Conservation (phyloP, 2,113 vertebrate genomes). For the Lates calcarifer region DNA sequence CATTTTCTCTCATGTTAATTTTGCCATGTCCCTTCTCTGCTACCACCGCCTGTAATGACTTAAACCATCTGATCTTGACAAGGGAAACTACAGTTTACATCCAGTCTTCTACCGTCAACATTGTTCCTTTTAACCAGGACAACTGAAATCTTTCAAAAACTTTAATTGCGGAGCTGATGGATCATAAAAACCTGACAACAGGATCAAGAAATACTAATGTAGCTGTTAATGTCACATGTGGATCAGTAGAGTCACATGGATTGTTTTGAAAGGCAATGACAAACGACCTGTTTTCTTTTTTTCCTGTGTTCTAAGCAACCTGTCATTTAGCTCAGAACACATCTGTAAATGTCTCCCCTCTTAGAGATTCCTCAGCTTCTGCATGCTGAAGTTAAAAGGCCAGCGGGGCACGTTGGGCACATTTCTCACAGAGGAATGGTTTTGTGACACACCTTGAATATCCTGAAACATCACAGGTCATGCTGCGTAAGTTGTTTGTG, state of each 20-base stretch:
- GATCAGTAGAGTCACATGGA: background rate
- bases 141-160: background rate
- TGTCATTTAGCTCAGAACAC: background rate
- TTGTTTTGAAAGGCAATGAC: background rate
- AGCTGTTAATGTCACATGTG: background rate
- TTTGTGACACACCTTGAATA: constrained; percentile 16
- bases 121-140: background rate
- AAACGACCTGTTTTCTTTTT: constrained; percentile 1
- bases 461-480: background rate
- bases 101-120: background rate
- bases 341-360: constrained; percentile 1
- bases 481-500: background rate
- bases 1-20: background rate
- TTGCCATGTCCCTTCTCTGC: too few species aligned
- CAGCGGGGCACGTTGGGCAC: constrained; percentile 15
- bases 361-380: background rate
- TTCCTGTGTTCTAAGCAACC: too few species aligned
- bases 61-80: background rate
- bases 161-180: background rate
- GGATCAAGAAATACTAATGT: background rate
- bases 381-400: background rate
- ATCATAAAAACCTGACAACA: constrained; percentile 5
- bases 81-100: background rate
- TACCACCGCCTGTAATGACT: background rate
- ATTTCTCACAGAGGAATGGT: constrained; percentile 28